Conservation (phyloP, 2,113 vertebrate genomes). For the Girardinichthys multiradiatus region DNA sequence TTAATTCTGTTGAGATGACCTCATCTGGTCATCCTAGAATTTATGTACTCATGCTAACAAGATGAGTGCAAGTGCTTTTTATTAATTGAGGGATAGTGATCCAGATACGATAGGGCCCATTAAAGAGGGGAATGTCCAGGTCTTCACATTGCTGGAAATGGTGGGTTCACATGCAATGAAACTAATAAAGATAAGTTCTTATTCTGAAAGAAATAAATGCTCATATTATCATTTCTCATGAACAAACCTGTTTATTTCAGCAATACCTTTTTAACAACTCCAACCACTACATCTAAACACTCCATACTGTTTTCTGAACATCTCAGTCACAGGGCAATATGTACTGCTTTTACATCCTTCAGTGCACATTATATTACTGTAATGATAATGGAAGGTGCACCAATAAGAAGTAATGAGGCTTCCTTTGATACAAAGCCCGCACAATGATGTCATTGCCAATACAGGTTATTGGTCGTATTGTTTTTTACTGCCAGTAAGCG, state of each 20-base stretch:
- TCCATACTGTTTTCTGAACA: no score
- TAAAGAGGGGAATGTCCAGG: constrained; percentile 46
- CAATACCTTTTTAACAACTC: neutral
- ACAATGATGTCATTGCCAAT: no score
- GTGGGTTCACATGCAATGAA: constrained; percentile 33
- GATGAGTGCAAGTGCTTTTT: constrained; percentile 56
- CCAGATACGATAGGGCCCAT: constrained; percentile 9
- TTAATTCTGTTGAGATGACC: constrained; percentile 13
- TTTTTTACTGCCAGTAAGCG: no score
- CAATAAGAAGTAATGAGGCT: no score
- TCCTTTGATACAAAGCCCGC: no score
- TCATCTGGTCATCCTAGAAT: constrained; percentile 39
- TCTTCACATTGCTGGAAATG: constrained; percentile 25
- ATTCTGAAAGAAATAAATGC: constrained; percentile 47
- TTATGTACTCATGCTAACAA: constrained; percentile 64
- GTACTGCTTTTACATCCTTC: no score
- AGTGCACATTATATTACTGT: no score
- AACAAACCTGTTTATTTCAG: constrained; percentile 41
- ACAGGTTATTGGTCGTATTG: no score
- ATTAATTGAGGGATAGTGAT: constrained; percentile 46
- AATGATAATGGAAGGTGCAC: no score
- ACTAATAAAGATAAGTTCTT: constrained; percentile 19
- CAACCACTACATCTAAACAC: no score
- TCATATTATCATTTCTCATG: constrained; percentile 35
- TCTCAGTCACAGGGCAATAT: no score